phyloP scores from a whole-genome alignment of 2,113 vertebrate genomes.

The Rafetus swinhoei region DNA sequence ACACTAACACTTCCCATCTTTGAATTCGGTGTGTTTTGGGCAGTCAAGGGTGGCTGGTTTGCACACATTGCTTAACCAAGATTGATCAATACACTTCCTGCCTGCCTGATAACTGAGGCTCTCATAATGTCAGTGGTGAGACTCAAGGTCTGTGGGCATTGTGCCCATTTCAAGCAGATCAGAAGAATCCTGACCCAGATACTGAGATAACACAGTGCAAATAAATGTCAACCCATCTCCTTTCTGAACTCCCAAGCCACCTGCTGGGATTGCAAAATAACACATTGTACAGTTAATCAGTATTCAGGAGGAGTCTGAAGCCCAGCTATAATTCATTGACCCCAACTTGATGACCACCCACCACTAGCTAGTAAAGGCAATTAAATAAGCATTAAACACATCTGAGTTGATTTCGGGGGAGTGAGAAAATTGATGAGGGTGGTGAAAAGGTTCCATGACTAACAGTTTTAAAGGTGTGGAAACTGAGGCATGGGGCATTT shows the following conservation, averaged over 20 bases:
- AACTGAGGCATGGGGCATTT: neutral
- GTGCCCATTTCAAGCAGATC: constrained; percentile 48
- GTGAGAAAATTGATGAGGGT: neutral
- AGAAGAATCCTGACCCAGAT: constrained; percentile 76
- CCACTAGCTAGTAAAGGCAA: neutral
- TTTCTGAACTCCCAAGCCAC: neutral
- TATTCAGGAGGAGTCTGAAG: neutral
- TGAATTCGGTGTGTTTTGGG: neutral
- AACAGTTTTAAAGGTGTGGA: neutral
- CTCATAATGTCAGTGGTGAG: constrained; percentile 59
- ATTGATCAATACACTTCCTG: constrained; percentile 72
- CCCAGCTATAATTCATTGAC: neutral
- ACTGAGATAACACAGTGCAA: constrained; percentile 44
- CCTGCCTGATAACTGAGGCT: constrained; percentile 60
- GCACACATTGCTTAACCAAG: constrained; percentile 51
- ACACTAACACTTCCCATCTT: neutral
- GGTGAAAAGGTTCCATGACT: neutral
- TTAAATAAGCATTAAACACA: neutral
- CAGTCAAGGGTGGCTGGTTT: constrained; percentile 59
- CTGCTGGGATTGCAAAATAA: neutral
- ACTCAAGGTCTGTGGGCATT: constrained; percentile 65
- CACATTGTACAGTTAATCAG: neutral
- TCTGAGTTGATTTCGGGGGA: neutral
- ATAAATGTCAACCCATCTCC: neutral
- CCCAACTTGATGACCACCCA: neutral